These are phyloP conservation scores for Apistogramma diplotaenia DNA, from an alignment of 2,113 vertebrate genomes.

Conservation along the genomic window DNA sequence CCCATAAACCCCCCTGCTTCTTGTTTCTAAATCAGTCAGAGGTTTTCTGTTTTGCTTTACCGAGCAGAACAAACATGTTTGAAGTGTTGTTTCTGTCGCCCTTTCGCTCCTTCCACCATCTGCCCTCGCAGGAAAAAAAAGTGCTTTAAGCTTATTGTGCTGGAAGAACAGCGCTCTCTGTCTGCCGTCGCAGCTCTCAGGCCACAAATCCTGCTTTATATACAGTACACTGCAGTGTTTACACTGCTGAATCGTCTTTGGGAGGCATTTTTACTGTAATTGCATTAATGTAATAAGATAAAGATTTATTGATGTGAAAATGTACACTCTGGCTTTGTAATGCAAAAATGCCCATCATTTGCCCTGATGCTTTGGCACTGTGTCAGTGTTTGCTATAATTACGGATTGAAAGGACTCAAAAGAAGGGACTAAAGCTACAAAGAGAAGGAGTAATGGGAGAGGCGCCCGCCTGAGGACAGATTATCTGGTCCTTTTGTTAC, in stretches of 20 bases:
- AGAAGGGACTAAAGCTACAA: slow-evolving; percentile 53
- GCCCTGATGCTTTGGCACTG: slow-evolving; percentile 43
- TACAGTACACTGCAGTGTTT: not conserved
- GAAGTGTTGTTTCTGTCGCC: slow-evolving; percentile 47
- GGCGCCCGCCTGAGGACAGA: slow-evolving; percentile 55
- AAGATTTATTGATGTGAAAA: slow-evolving; percentile 49
- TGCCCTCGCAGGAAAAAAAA: slow-evolving; percentile 18
- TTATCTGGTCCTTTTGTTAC: slow-evolving; percentile 58
- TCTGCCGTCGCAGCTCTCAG: not conserved
- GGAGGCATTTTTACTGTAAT: not conserved
- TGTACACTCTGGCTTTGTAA: slow-evolving; percentile 22
- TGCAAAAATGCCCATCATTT: slow-evolving; percentile 39
- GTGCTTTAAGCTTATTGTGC: not conserved
- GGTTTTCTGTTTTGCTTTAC: slow-evolving; percentile 51
- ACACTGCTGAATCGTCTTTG: not conserved
- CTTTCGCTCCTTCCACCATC: slow-evolving; percentile 50
- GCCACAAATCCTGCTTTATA: not conserved
- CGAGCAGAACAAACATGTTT: slow-evolving; percentile 43
- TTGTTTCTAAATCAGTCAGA: slow-evolving; percentile 49
- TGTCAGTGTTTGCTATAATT: slow-evolving; percentile 55
- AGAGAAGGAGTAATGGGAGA: slow-evolving; percentile 45
- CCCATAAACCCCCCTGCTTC: slow-evolving; percentile 9
- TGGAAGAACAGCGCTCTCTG: slow-evolving; percentile 38
- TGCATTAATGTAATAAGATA: slow-evolving; percentile 25
- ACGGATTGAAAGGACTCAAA: slow-evolving; percentile 58